Percentiles rank a stretch among this genome's conserved stretches.
phyloP scores from a whole-genome alignment of 1,140 invertebrate genomes.

The Manduca sexta region DNA sequence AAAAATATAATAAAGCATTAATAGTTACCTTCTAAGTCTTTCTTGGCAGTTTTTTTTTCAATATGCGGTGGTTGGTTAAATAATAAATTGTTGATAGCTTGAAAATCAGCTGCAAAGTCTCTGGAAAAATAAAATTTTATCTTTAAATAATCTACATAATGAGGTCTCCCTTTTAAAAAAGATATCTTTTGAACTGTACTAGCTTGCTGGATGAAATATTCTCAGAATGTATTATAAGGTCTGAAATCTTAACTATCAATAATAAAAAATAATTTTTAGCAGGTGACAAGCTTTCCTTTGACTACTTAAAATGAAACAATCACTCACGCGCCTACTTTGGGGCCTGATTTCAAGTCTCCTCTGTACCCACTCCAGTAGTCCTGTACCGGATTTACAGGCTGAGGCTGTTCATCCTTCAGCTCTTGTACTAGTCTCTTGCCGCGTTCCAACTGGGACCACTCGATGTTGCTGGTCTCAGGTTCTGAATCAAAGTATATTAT shows the following conservation, averaged over 20 bases:
- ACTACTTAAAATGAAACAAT: background rate
- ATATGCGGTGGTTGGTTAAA: conserved; percentile 38
- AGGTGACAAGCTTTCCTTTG: too few relatives aligned
- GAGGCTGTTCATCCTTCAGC: conserved; percentile 26
- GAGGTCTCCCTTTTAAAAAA: too few relatives aligned
- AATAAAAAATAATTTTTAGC: too few relatives aligned
- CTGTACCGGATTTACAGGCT: conserved; percentile 10
- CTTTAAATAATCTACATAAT: too few relatives aligned
- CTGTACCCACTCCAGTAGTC: conserved; percentile 36
- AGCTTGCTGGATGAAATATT: too few relatives aligned
- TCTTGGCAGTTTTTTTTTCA: conserved; percentile 19
- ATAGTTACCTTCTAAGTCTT: conserved; percentile 20
- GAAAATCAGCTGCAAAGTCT: conserved; percentile 28
- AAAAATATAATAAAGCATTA: too few relatives aligned
- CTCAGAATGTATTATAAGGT: too few relatives aligned
- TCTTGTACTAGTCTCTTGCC: conserved; percentile 52
- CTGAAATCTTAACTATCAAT: too few relatives aligned
- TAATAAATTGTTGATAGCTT: conserved; percentile 42
- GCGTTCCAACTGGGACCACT: conserved; percentile 41
- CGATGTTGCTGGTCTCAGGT: conserved; percentile 25
- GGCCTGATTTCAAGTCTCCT: conserved; percentile 13
- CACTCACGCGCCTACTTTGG: background rate
- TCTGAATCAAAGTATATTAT: too few relatives aligned
- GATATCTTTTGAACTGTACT: too few relatives aligned
- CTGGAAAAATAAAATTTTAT: conserved; percentile 27